Evolutionary conservation across 2,888 invertebrate genomes (phyloP).

Genomic region (Acleris laterana): DNA sequence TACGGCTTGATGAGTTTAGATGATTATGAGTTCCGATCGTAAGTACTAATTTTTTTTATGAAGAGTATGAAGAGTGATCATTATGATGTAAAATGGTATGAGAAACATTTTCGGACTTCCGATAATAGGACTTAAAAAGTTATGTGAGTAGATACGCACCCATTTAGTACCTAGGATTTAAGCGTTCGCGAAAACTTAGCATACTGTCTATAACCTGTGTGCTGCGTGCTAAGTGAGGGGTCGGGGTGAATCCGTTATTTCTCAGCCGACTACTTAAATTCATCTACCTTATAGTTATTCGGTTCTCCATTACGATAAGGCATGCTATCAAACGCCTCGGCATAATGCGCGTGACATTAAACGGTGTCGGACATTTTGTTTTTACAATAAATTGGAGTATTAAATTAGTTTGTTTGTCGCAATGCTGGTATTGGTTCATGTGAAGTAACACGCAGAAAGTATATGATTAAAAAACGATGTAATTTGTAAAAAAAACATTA

Average conservation of each 20-base stretch:
- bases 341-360: conserved; percentile 15
- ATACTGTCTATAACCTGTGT: conserved; percentile 12
- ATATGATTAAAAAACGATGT: too few species aligned
- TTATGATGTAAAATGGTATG: too few species aligned
- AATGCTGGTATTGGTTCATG: background rate
- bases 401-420: conserved; percentile 5
- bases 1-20: too few species aligned
- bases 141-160: too few species aligned
- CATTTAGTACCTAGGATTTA: too few species aligned
- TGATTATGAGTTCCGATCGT: too few species aligned
- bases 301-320: conserved; percentile 20
- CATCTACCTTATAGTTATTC: conserved; percentile 36
- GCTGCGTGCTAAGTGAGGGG: conserved; percentile 28
- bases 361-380: conserved; percentile 19
- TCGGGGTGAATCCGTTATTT: conserved; percentile 42
- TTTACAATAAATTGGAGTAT: conserved; percentile 14
- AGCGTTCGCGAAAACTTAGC: background rate
- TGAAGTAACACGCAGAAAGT: too few species aligned
- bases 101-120: too few species aligned
- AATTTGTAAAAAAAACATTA: too few species aligned
- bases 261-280: conserved; percentile 21
- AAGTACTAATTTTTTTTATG: too few species aligned
- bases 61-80: too few species aligned
- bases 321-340: conserved; percentile 16
- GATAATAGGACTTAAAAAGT: too few species aligned